A percentile compares a stretch with the other conserved stretches of the same genome.
These are phyloP conservation scores for Diaprepes abbreviatus DNA, from an alignment of 2,888 invertebrate genomes.

Conservation along the genomic window DNA sequence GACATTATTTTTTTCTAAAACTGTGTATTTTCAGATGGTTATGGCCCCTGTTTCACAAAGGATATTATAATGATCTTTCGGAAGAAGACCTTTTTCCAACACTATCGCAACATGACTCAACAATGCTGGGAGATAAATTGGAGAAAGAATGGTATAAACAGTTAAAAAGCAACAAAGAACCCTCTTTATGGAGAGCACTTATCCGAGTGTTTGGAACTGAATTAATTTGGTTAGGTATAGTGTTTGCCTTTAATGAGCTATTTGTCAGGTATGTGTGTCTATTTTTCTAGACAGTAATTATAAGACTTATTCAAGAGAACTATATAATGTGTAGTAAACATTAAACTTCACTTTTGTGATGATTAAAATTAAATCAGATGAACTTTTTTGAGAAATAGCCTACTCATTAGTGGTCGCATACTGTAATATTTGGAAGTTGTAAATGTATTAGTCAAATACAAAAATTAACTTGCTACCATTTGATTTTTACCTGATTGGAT, in stretches of 20 bases:
- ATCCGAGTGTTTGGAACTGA: conserved; percentile 53
- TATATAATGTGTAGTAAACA: no score
- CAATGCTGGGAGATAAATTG: conserved; percentile 64
- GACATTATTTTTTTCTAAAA: no score
- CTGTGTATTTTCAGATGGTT: conserved; percentile 70
- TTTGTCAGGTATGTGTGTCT: conserved; percentile 49
- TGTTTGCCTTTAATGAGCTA: conserved; percentile 46
- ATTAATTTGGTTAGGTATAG: conserved; percentile 44
- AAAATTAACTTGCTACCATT: no score
- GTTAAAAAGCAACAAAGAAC: conserved; percentile 50
- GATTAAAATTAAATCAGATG: no score
- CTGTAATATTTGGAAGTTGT: no score
- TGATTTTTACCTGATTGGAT: no score
- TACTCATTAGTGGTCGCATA: no score
- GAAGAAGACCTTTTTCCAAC: conserved; percentile 69
- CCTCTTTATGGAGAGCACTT: conserved; percentile 54
- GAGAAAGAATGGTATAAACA: conserved; percentile 60
- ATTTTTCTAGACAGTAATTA: no score
- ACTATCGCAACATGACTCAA: conserved; percentile 66
- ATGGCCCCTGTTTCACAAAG: conserved; percentile 68
- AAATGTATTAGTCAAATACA: no score
- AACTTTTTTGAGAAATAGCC: no score
- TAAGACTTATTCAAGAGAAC: no score
- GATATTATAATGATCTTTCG: conserved; percentile 67
- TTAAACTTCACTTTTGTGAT: no score